Percentiles rank a stretch among this genome's conserved stretches.
These are phyloP conservation scores for Spea multiplicata DNA, from an alignment of 2,113 vertebrate species.

Conservation along the genomic window DNA sequence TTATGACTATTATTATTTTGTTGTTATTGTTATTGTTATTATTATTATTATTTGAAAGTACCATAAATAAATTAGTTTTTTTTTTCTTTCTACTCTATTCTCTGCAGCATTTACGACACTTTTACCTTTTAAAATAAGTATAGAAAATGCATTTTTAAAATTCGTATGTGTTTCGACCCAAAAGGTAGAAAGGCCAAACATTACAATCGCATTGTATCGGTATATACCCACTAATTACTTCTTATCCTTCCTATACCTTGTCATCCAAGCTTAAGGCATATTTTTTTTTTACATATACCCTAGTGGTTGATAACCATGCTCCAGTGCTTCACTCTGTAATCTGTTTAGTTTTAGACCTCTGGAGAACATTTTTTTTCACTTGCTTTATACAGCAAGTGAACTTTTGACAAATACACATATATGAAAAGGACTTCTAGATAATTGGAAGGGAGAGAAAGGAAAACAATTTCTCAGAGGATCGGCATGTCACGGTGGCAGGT, in stretches of 20 bases:
- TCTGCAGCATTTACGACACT: too few relatives aligned
- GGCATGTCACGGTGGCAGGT: constrained; percentile 78
- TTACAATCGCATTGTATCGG: constrained; percentile 54
- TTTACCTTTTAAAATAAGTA: too few relatives aligned
- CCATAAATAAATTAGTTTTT: too few relatives aligned
- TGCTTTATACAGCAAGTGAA: constrained; percentile 80
- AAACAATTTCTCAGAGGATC: constrained; percentile 77
- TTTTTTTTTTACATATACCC: constrained; percentile 65
- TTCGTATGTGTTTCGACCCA: too few relatives aligned
- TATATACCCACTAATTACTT: constrained; percentile 73
- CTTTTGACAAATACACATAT: constrained; percentile 91
- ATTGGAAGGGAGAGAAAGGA: constrained; percentile 84
- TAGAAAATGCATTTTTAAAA: too few relatives aligned
- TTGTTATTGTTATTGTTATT: too few relatives aligned
- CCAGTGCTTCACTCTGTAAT: constrained; percentile 69
- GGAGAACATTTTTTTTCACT: constrained; percentile 80
- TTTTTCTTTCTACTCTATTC: too few relatives aligned
- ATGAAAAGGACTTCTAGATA: constrained; percentile 87
- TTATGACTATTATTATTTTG: too few relatives aligned
- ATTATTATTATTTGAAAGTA: too few relatives aligned
- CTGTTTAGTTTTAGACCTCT: constrained; percentile 65
- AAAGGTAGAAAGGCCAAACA: background rate
- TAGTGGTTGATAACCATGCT: constrained; percentile 77
- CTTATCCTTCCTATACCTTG: constrained; percentile 67
- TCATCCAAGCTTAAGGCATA: constrained; percentile 64